phyloP scores from a whole-genome alignment of 2,113 vertebrate genomes.

The Peromyscus leucopus region DNA sequence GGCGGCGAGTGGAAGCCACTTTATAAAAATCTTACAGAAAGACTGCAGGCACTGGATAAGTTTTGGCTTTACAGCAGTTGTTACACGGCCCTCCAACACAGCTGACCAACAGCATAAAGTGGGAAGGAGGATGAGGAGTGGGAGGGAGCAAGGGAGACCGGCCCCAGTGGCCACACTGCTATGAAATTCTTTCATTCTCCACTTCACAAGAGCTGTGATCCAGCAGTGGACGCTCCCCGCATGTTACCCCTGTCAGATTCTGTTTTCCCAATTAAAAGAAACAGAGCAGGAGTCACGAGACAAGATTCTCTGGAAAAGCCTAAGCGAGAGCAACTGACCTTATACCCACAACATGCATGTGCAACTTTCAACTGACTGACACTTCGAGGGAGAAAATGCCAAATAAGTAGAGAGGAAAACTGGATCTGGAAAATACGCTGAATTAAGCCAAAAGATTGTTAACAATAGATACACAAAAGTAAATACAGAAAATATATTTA shows the following conservation, averaged over 20 bases:
- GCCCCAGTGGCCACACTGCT: not conserved
- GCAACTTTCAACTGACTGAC: not conserved
- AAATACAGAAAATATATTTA: not conserved
- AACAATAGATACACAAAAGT: not conserved
- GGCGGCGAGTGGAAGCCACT: not conserved
- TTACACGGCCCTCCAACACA: not conserved
- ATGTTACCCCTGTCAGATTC: not conserved
- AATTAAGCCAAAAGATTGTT: conserved; percentile 34
- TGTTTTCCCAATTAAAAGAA: conserved; percentile 9
- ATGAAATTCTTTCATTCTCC: not conserved
- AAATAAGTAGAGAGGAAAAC: not conserved
- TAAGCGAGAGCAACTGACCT: not conserved
- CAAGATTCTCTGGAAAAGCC: not conserved
- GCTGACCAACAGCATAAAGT: not conserved
- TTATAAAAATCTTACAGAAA: not conserved
- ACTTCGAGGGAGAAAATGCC: not conserved
- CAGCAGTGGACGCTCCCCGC: not conserved
- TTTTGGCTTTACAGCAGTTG: not conserved
- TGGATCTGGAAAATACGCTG: conserved; percentile 9
- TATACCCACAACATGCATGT: not conserved
- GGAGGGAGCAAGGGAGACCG: not conserved
- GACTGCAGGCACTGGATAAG: not conserved
- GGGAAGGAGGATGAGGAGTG: not conserved
- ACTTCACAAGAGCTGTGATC: not conserved
- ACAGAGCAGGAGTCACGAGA: not conserved